Percentiles rank a stretch among this genome's conserved stretches.
These are phyloP conservation scores for Ranitomeya variabilis DNA, from an alignment of 2,113 vertebrate genomes.

Conservation along the genomic window DNA sequence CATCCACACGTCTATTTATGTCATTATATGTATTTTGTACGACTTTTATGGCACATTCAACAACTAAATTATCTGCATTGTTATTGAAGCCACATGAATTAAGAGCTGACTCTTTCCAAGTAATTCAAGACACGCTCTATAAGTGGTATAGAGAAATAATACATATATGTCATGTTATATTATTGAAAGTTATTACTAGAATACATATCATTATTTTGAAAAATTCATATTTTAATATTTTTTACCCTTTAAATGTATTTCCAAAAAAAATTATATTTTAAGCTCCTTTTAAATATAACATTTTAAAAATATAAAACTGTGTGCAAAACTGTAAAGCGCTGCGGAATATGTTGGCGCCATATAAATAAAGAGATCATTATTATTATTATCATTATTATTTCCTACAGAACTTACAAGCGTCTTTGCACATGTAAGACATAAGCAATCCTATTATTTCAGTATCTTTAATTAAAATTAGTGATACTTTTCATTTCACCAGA, in stretches of 20 bases:
- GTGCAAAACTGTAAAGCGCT: too few species aligned
- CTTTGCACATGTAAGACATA: not conserved
- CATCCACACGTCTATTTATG: not conserved
- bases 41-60: slow-evolving; percentile 3
- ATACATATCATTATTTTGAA: not conserved
- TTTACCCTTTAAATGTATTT: not conserved
- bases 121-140: not conserved
- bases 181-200: not conserved
- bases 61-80: not conserved
- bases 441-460: not conserved
- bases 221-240: not conserved
- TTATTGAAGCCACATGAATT: not conserved
- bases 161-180: not conserved
- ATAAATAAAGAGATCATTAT: too few species aligned
- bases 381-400: not conserved
- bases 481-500: not conserved
- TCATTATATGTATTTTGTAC: slow-evolving; percentile 4
- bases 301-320: not conserved
- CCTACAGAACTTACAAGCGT: not conserved
- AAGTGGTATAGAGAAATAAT: not conserved
- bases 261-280: not conserved
- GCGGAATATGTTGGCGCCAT: too few species aligned
- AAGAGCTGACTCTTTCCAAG: not conserved
- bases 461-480: too few species aligned
- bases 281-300: not conserved